These are phyloP conservation scores for Drosophila tropicalis DNA, from an alignment of 1,140 invertebrate genomes.

Conservation along the genomic window DNA sequence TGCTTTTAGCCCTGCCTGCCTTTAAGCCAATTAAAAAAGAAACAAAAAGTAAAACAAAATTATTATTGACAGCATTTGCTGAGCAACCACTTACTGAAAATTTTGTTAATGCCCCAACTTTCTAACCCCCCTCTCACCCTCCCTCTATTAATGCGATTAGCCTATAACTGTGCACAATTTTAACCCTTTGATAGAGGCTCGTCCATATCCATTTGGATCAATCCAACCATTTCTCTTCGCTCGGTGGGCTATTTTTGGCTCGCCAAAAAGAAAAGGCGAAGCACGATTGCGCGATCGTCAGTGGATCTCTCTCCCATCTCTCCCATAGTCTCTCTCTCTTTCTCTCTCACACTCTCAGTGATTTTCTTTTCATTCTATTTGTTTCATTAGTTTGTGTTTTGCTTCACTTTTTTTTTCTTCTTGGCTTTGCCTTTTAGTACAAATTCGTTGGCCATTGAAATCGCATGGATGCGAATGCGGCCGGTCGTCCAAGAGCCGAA, in stretches of 20 bases:
- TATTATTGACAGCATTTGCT: constrained; percentile 9
- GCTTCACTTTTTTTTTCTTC: constrained; percentile 1
- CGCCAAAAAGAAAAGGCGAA: constrained; percentile 49
- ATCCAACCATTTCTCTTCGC: constrained; percentile 34
- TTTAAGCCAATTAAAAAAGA: constrained; percentile 56
- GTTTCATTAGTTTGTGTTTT: constrained; percentile 1
- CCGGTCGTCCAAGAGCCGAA: constrained; percentile 26
- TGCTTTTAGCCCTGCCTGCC: constrained; percentile 39
- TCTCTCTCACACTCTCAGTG: constrained; percentile 28
- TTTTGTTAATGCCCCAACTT: constrained; percentile 15
- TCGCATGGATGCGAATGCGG: constrained; percentile 54
- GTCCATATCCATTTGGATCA: background rate
- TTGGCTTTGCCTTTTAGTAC: constrained; percentile 60
- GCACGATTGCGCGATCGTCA: constrained; percentile 24
- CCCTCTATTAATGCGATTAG: constrained; percentile 53
- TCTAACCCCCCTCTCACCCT: constrained; percentile 8
- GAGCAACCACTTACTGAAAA: constrained; percentile 24
- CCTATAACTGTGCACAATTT: constrained; percentile 48
- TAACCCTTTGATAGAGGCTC: constrained; percentile 50
- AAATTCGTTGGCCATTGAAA: constrained; percentile 72
- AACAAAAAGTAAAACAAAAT: constrained; percentile 55
- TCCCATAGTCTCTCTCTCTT: background rate
- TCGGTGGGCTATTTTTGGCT: constrained; percentile 64
- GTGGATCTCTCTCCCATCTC: background rate
- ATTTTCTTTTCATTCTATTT: constrained; percentile 23